phyloP scores from a whole-genome alignment of 2,797 vertebrate genomes.

The Chrysocyon brachyurus region DNA sequence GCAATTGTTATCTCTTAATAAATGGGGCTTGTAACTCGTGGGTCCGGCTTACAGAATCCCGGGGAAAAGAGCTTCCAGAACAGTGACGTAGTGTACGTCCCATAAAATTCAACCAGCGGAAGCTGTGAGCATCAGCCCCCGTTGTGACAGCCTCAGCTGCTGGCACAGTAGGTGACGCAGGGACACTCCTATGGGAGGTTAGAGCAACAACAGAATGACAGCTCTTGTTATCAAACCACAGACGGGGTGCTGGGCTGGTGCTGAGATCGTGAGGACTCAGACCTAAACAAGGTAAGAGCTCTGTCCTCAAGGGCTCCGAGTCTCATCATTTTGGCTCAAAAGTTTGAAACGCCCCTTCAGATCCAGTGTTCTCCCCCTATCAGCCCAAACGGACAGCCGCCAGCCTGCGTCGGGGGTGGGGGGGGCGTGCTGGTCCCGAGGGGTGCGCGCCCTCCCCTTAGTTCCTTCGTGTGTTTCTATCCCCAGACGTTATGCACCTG shows the following conservation, averaged over 20 bases:
- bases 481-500: background rate
- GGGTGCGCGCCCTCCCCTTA: background rate
- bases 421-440: background rate
- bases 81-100: background rate
- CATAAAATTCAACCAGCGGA: background rate
- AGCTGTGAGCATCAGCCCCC: background rate
- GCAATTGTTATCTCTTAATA: background rate
- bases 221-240: background rate
- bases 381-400: background rate
- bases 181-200: background rate
- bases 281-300: background rate
- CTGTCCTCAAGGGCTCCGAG: background rate
- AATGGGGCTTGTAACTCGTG: background rate
- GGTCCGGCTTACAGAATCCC: background rate
- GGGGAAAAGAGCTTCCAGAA: background rate
- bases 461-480: background rate
- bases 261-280: background rate
- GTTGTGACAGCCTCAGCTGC: background rate
- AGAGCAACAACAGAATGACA: background rate
- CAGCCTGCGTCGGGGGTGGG: background rate
- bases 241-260: background rate
- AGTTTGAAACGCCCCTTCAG: background rate
- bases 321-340: slow-evolving; percentile 4
- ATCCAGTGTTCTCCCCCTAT: background rate
- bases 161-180: background rate